Percentiles rank a stretch among this genome's conserved stretches.
Evolutionary conservation across 2,888 invertebrate genomes (phyloP).

Genomic region (Macrophya annulata): DNA sequence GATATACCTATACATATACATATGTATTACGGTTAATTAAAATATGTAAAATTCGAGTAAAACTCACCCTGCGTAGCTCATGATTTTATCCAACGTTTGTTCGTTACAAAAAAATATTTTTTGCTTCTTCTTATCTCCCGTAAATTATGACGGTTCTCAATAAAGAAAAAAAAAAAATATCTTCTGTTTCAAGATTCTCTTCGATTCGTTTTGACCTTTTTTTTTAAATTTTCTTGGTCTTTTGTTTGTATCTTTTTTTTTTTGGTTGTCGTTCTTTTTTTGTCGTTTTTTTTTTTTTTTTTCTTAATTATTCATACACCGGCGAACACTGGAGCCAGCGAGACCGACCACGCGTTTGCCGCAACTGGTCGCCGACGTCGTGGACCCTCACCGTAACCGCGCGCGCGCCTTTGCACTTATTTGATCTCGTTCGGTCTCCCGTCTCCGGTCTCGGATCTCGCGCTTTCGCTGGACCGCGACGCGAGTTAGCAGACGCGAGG

Average conservation of each 20-base stretch:
- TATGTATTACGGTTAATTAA: too few relatives aligned
- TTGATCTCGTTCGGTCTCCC: conserved; percentile 42
- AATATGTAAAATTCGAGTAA: not conserved
- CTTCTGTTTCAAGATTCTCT: not conserved
- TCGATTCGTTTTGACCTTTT: not conserved
- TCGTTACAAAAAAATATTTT: not conserved
- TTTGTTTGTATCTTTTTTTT: not conserved
- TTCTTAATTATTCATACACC: conserved; percentile 8
- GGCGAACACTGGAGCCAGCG: conserved; percentile 43
- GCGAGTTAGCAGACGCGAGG: not conserved
- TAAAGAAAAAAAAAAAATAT: not conserved
- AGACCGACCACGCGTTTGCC: conserved; percentile 53
- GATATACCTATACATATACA: not conserved
- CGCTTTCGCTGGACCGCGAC: conserved; percentile 46
- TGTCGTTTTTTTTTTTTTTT: not conserved
- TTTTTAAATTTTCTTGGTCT: not conserved
- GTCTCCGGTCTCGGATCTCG: conserved; percentile 6
- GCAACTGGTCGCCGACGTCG: conserved; percentile 47
- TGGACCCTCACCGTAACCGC: conserved; percentile 21
- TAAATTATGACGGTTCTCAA: not conserved
- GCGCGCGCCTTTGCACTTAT: conserved; percentile 53
- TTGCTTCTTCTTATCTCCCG: not conserved
- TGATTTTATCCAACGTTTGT: conserved; percentile 43
- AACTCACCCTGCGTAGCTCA: conserved; percentile 50
- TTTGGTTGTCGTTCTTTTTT: not conserved